Evolutionary conservation across 2,888 invertebrate species (phyloP).

Genomic region (Zygaena filipendulae): DNA sequence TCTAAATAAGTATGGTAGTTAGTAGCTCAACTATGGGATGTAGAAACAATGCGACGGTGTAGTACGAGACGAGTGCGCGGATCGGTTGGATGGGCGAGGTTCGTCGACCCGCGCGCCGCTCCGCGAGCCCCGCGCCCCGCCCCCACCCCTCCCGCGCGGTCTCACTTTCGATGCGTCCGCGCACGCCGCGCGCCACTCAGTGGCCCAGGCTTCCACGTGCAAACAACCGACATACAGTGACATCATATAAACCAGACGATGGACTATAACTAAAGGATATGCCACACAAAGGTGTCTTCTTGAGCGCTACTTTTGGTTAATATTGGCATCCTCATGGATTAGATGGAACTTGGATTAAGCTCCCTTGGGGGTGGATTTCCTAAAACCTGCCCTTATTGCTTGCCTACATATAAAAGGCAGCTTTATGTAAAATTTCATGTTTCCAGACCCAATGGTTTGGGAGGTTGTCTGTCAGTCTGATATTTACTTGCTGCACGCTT

Average conservation of each 20-base stretch:
- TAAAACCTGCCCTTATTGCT: no score
- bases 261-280: slow-evolving; percentile 30
- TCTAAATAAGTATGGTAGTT: no score
- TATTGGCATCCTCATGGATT: no score
- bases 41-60: slow-evolving; percentile 58
- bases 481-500: no score
- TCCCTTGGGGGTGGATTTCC: no score
- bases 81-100: slow-evolving; percentile 58
- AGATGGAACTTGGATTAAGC: no score
- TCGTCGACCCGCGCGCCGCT: slow-evolving; percentile 41
- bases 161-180: slow-evolving; percentile 63
- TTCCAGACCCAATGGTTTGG: no score
- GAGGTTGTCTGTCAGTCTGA: no score
- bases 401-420: no score
- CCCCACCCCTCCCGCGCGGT: slow-evolving; percentile 35
- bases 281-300: slow-evolving; percentile 31
- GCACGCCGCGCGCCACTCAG: slow-evolving; percentile 45
- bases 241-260: no score
- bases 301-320: no score
- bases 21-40: slow-evolving; percentile 22
- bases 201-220: slow-evolving; percentile 58
- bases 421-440: no score
- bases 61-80: slow-evolving; percentile 49
- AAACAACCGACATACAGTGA: background rate
- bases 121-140: slow-evolving; percentile 25